phyloP scores from a whole-genome alignment of 2,888 invertebrate genomes.

The Limnephilus rhombicus region DNA sequence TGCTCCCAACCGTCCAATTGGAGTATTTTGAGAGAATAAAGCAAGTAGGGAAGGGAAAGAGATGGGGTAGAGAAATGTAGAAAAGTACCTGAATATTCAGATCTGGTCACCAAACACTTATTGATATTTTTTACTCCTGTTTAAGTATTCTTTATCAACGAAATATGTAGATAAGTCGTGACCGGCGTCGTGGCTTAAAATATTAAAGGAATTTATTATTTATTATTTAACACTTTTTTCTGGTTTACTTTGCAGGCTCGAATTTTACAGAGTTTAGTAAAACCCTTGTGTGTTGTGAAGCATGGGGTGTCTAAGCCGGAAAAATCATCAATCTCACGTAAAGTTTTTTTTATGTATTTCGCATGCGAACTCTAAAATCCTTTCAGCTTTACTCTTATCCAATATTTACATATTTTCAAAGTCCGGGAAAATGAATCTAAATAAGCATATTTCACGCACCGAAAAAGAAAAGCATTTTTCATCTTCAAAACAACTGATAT shows the following conservation, averaged over 20 bases:
- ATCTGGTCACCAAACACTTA: no score
- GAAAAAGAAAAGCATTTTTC: neutral
- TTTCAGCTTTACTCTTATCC: neutral
- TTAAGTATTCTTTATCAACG: neutral
- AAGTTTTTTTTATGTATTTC: neutral
- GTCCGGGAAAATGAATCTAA: neutral
- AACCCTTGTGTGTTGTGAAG: neutral
- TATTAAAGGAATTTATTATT: neutral
- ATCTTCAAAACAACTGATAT: neutral
- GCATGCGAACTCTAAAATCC: neutral
- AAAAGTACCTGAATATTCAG: no score
- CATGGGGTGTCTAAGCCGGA: neutral
- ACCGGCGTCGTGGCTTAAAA: neutral
- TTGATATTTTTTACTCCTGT: neutral
- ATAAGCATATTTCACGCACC: neutral
- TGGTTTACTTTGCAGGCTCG: neutral
- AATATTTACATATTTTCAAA: conserved; percentile 1
- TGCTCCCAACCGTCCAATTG: no score
- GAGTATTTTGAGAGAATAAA: no score
- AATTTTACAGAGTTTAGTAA: neutral
- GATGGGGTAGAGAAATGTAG: no score
- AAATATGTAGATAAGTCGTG: neutral
- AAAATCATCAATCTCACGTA: neutral
- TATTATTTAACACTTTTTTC: neutral
- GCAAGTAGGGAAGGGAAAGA: no score